Base-by-base conservation (phyloP, 2,113 vertebrate species). In the Nipponia nippon region DNA sequence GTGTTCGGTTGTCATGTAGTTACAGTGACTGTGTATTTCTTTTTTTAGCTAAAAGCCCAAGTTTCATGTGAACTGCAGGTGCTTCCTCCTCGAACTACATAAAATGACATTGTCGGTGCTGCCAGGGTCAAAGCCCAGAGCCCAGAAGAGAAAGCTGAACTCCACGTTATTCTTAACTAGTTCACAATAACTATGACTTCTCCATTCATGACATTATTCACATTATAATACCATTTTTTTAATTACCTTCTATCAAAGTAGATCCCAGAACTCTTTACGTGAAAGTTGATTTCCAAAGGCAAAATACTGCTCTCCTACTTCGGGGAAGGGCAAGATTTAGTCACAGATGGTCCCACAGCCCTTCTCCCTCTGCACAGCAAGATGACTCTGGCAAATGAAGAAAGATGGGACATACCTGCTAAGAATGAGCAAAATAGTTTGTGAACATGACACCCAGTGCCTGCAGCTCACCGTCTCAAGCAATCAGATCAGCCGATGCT, bases 1-100 rank as follows among this genome's bases (percentile, higher is more conserved):
- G 50, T 42, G 16, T 29, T 85, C 42, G 53, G n/a, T 18, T 65
- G 58, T 40, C 40, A 52, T 10, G 29, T 40, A 72, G 52, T 30
- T 77, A 42, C 46, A 65, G 55, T 34, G 70, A 47, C 71, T 49
- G 21, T 21, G 27, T 22, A 0, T 62, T 63, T 69, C 19, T 81
- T 58, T 89, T 82, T 82, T 67, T 76, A 91, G 58, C 56, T 76
- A 73, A 91, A 87, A 93, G 44, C 44, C 49, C 34, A n/a, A 59
- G 56, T 75, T 93, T 84, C 81, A 58, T 20, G 29, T 84, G 82
- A 67, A 75, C 32, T 81, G 87, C 94, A 92, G 93, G 91, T 95
- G 78, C 49, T 95, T 95, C 84, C 70, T 93, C 62, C 56, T 84
- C 75, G 20, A 84, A 75, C 26, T 49, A 16, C 9, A 34, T 10